Conservation (phyloP, 2,888 invertebrate species). For the Cryptocephalus primarius region DNA sequence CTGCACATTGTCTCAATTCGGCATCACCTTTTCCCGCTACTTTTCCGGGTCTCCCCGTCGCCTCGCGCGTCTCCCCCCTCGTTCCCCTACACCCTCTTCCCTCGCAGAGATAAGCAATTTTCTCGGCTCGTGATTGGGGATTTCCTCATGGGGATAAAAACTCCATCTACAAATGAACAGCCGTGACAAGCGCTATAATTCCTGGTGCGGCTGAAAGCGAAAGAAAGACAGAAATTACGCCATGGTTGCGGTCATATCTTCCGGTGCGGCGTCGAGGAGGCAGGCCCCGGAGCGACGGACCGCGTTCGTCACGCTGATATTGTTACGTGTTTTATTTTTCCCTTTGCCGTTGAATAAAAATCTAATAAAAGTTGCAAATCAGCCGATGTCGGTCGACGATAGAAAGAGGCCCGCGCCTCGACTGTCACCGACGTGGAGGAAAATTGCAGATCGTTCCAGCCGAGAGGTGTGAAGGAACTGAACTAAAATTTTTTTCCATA, state of each 20-base stretch:
- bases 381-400: too few species aligned
- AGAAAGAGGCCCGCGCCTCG: too few species aligned
- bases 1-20: slow-evolving; percentile 12
- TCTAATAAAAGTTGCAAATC: too few species aligned
- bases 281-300: background rate
- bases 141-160: slow-evolving; percentile 53
- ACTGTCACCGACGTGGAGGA: too few species aligned
- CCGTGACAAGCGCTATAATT: slow-evolving; percentile 61
- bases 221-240: slow-evolving; percentile 32
- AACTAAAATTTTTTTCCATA: too few species aligned
- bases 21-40: slow-evolving; percentile 4
- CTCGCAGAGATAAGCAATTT: slow-evolving; percentile 50
- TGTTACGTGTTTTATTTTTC: too few species aligned
- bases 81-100: slow-evolving; percentile 18
- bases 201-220: slow-evolving; percentile 37
- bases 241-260: slow-evolving; percentile 22
- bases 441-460: too few species aligned
- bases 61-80: slow-evolving; percentile 7
- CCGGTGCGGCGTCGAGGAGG: slow-evolving; percentile 2
- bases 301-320: too few species aligned
- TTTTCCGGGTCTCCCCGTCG: slow-evolving; percentile 18
- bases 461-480: too few species aligned
- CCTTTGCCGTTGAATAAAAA: too few species aligned
- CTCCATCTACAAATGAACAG: slow-evolving; percentile 62
- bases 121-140: slow-evolving; percentile 59